These are phyloP conservation scores for Styela plicata DNA, from an alignment of 23 tunicate genomes.

Conservation along the genomic window DNA sequence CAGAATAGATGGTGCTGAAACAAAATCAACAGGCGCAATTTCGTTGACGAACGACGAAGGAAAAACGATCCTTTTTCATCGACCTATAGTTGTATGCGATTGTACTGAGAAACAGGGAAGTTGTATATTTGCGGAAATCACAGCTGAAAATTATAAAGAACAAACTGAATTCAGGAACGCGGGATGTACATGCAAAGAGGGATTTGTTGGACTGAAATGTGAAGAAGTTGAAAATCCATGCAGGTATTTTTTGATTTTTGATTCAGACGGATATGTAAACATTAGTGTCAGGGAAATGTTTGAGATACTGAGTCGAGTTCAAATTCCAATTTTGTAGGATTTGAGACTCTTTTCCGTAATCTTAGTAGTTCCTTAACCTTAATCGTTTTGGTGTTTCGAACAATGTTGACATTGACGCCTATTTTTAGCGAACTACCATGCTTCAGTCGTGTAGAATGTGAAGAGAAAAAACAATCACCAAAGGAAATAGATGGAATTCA, in stretches of 20 bases:
- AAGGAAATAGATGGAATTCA: constrained; percentile 1
- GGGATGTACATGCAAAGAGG: constrained; percentile 45
- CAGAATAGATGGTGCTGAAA: constrained; percentile 9
- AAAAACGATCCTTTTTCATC: constrained; percentile 4
- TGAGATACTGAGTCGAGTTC: too few species aligned
- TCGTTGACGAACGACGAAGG: constrained; percentile 13
- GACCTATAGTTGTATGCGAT: constrained; percentile 35
- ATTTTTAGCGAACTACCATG: constrained; percentile 29
- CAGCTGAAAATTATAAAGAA: not conserved
- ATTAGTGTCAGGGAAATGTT: too few species aligned
- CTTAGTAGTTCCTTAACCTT: too few species aligned
- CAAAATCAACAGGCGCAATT: not conserved
- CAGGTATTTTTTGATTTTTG: too few species aligned
- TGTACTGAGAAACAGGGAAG: constrained; percentile 33
- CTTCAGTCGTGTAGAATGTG: constrained; percentile 22
- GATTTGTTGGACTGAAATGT: constrained; percentile 51
- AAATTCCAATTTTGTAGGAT: too few species aligned
- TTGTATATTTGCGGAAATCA: constrained; percentile 9
- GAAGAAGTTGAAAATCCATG: constrained; percentile 48
- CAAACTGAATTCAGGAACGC: constrained; percentile 5
- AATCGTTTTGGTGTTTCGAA: too few species aligned
- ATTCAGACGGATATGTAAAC: too few species aligned
- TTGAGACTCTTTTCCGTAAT: too few species aligned
- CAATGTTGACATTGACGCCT: too few species aligned
- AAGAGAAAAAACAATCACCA: not conserved